A percentile compares a stretch with the other conserved stretches of the same genome.
Conservation (phyloP, 2,888 invertebrate species). For the Amblyjoppa proteus region DNA sequence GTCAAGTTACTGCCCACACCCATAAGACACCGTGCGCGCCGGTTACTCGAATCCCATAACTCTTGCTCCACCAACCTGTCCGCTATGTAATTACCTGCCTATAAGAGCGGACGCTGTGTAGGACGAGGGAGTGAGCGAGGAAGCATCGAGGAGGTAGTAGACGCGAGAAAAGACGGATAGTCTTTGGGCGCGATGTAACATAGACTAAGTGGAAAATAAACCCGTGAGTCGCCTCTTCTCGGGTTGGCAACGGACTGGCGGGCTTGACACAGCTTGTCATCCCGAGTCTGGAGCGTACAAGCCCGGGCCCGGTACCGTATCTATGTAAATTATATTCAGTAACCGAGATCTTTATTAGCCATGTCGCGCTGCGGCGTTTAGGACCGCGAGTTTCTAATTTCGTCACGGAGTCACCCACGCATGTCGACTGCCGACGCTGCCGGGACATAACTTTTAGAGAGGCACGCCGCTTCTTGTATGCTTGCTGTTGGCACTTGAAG, state of each 20-base stretch:
- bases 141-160: constrained; percentile 42
- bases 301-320: constrained; percentile 50
- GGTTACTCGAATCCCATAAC: constrained; percentile 73
- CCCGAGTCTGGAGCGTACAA: constrained; percentile 43
- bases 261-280: constrained; percentile 24
- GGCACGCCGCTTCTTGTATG: neutral
- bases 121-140: constrained; percentile 14
- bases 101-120: constrained; percentile 52
- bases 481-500: neutral
- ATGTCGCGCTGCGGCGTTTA: constrained; percentile 61
- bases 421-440: constrained; percentile 20
- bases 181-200: constrained; percentile 19
- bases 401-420: constrained; percentile 62
- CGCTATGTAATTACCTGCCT: constrained; percentile 76
- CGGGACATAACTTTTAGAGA: constrained; percentile 3
- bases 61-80: constrained; percentile 76
- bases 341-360: constrained; percentile 67
- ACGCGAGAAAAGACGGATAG: constrained; percentile 58
- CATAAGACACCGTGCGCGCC: constrained; percentile 73
- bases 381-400: constrained; percentile 63
- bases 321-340: constrained; percentile 66
- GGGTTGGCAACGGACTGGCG: neutral
- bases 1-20: constrained; percentile 77
- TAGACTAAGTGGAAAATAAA: neutral
- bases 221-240: constrained; percentile 1